Conservation (phyloP, 2,888 invertebrate species). For the Eucera pruinosa region DNA sequence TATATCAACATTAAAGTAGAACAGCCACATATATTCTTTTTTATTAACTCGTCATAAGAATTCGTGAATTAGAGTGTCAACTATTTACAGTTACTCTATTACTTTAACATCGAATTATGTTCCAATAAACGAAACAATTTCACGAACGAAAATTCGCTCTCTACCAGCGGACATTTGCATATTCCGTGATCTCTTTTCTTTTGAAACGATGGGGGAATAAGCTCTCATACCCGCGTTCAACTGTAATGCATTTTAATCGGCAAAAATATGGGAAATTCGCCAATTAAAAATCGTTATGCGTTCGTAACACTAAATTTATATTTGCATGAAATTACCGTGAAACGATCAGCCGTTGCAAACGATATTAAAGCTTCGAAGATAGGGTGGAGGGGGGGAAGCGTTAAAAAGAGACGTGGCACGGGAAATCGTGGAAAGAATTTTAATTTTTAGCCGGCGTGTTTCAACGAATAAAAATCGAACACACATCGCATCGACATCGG, state of each 20-base stretch:
- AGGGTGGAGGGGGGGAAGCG: neutral
- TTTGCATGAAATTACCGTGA: conserved; percentile 15
- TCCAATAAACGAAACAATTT: neutral
- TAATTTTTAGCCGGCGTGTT: conserved; percentile 17
- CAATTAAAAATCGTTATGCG: conserved; percentile 3
- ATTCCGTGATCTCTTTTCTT: neutral
- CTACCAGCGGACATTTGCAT: neutral
- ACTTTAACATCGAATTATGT: no score
- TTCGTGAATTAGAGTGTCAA: no score
- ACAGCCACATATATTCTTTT: no score
- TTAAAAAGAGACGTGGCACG: conserved; percentile 1
- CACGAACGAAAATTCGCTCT: neutral
- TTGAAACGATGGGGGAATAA: conserved; percentile 8
- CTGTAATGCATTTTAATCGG: neutral
- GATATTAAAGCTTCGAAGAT: conserved; percentile 1
- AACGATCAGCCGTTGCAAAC: neutral
- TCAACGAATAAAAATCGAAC: no score
- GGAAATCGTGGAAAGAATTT: conserved; percentile 24
- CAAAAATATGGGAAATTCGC: conserved; percentile 16
- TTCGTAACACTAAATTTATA: conserved; percentile 17
- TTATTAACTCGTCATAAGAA: no score
- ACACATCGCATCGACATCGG: neutral
- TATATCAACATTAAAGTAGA: no score
- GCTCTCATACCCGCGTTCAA: neutral
- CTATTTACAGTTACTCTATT: neutral